Conservation (phyloP, 2,113 vertebrate species). For the Nothoprocta perdicaria region DNA sequence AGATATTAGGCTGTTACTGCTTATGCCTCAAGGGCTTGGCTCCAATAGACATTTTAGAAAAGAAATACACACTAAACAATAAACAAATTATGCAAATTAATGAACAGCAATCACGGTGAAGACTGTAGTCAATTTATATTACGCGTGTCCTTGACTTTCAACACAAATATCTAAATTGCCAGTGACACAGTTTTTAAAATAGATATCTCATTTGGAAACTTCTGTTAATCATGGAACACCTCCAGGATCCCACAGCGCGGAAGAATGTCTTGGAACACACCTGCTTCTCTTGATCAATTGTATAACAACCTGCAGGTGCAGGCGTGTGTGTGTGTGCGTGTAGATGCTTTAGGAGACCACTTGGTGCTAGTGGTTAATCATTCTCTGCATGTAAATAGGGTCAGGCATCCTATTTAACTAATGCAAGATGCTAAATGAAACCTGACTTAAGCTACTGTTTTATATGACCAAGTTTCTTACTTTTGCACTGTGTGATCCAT, state of each 20-base stretch:
- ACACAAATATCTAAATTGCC: background rate
- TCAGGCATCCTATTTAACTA: background rate
- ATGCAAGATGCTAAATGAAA: background rate
- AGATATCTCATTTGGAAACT: slow-evolving; percentile 1
- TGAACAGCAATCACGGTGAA: background rate
- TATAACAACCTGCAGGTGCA: background rate
- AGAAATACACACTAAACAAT: slow-evolving; percentile 27
- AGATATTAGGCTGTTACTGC: slow-evolving; percentile 27
- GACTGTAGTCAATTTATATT: slow-evolving; percentile 2
- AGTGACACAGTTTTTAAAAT: slow-evolving; percentile 6
- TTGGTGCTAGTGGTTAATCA: background rate
- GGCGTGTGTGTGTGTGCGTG: too few species aligned
- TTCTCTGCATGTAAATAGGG: background rate
- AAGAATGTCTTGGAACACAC: background rate
- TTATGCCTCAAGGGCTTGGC: slow-evolving; percentile 29
- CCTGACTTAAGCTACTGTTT: background rate
- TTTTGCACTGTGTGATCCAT: background rate
- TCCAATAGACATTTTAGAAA: slow-evolving; percentile 21
- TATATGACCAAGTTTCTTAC: background rate
- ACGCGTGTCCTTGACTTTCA: slow-evolving; percentile 30
- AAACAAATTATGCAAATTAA: slow-evolving; percentile 53
- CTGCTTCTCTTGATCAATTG: background rate
- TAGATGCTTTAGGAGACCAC: background rate
- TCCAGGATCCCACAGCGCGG: background rate
- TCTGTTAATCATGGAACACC: background rate